Conservation (phyloP, 2,797 vertebrate genomes). For the Staurois parvus region DNA sequence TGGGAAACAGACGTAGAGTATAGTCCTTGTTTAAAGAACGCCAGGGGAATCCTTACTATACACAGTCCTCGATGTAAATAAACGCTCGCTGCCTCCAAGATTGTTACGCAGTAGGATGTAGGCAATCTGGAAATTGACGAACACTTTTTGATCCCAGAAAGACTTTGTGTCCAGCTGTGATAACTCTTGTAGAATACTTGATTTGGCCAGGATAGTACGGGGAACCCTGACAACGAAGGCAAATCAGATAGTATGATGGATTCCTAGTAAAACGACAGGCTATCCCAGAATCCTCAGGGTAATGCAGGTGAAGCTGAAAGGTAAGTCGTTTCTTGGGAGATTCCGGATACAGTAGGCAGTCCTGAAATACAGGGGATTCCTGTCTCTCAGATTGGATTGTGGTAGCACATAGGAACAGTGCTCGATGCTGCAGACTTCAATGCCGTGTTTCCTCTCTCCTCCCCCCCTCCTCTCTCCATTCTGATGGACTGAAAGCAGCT, state of each 20-base stretch:
- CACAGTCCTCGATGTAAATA: slow-evolving; percentile 27
- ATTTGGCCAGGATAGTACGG: neutral
- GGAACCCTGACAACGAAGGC: slow-evolving; percentile 24
- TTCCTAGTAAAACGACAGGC: neutral
- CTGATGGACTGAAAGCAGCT: slow-evolving; percentile 61
- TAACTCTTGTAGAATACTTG: slow-evolving; percentile 21
- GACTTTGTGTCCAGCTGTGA: neutral
- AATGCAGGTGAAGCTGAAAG: neutral
- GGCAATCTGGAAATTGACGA: neutral
- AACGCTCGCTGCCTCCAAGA: slow-evolving; percentile 13
- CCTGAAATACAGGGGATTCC: slow-evolving; percentile 44
- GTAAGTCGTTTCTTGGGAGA: slow-evolving; percentile 1
- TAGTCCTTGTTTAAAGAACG: slow-evolving; percentile 14
- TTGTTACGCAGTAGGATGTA: neutral
- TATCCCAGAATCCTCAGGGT: neutral
- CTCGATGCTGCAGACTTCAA: slow-evolving; percentile 52
- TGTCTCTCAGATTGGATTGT: slow-evolving; percentile 10
- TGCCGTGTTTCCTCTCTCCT: slow-evolving; percentile 29
- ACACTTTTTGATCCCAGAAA: neutral
- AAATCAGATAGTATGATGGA: neutral
- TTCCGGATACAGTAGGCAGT: slow-evolving; percentile 6
- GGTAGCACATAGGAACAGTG: slow-evolving; percentile 47
- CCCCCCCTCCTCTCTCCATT: slow-evolving; percentile 51
- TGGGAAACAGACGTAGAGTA: neutral
- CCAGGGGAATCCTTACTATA: slow-evolving; percentile 30